These are phyloP conservation scores for Ostrea denselamellosa DNA, from an alignment of 1,140 invertebrate species.

Conservation along the genomic window DNA sequence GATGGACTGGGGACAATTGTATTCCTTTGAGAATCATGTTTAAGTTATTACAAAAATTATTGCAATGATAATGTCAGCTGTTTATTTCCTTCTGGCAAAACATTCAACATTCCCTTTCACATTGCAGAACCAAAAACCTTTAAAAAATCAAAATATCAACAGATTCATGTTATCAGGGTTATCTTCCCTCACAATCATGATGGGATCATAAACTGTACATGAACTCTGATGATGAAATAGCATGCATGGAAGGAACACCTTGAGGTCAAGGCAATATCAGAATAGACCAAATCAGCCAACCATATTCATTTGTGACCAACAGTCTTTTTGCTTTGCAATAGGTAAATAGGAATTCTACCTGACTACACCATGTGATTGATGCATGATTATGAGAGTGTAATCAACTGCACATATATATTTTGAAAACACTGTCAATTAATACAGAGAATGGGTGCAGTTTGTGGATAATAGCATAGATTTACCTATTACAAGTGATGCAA, in stretches of 20 bases:
- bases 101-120: not conserved
- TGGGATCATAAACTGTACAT: not conserved
- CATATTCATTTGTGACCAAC: not conserved
- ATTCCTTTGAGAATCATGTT: slow-evolving; percentile 32
- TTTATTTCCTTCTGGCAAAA: not conserved
- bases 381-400: not conserved
- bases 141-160: slow-evolving; percentile 1
- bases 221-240: slow-evolving; percentile 20
- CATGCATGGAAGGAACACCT: slow-evolving; percentile 11
- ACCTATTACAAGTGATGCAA: too few relatives aligned
- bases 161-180: not conserved
- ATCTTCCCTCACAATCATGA: slow-evolving; percentile 7
- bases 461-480: too few relatives aligned
- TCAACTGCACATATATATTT: too few relatives aligned
- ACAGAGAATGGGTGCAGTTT: too few relatives aligned
- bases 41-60: slow-evolving; percentile 20
- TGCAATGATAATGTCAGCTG: slow-evolving; percentile 28
- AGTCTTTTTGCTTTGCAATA: not conserved
- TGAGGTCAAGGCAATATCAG: slow-evolving; percentile 47
- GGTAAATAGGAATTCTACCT: not conserved
- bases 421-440: too few relatives aligned
- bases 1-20: slow-evolving; percentile 3
- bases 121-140: not conserved
- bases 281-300: not conserved
- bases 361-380: not conserved